Evolutionary conservation across 1,140 invertebrate genomes (phyloP).

Genomic region (Charaxes varanes): DNA sequence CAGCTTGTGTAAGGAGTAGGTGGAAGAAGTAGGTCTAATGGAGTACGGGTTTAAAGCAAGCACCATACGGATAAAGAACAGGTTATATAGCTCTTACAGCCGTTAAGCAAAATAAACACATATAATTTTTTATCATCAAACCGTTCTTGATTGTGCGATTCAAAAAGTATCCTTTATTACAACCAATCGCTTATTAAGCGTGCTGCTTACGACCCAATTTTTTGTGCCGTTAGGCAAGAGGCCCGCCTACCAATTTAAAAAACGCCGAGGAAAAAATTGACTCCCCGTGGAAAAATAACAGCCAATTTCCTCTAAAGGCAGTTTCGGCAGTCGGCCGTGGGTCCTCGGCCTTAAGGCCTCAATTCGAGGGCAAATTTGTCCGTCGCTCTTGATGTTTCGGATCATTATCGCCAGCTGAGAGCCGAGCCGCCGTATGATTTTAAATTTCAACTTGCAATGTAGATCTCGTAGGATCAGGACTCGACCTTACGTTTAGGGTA

Average conservation of each 20-base stretch:
- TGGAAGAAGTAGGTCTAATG: no score
- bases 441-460: conserved; percentile 20
- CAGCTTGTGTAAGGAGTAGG: no score
- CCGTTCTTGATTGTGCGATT: no score
- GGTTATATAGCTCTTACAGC: no score
- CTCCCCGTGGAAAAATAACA: conserved; percentile 20
- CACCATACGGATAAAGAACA: no score
- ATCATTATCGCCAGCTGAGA: conserved; percentile 26
- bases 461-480: no score
- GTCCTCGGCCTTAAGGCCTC: conserved; percentile 22
- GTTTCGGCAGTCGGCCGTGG: conserved; percentile 20
- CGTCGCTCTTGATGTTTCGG: conserved; percentile 22
- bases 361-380: conserved; percentile 20
- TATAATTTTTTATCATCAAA: no score
- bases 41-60: no score
- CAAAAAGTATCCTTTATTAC: no score
- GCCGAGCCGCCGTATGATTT: conserved; percentile 25
- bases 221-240: conserved; percentile 22
- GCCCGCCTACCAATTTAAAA: conserved; percentile 31
- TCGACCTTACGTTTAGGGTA: no score
- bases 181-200: conserved; percentile 19
- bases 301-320: conserved; percentile 22
- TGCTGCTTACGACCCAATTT: conserved; percentile 24
- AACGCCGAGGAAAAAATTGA: conserved; percentile 21
- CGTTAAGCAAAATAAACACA: no score